Base-by-base conservation (phyloP, 1,140 invertebrate species). In the Adelges cooleyi region DNA sequence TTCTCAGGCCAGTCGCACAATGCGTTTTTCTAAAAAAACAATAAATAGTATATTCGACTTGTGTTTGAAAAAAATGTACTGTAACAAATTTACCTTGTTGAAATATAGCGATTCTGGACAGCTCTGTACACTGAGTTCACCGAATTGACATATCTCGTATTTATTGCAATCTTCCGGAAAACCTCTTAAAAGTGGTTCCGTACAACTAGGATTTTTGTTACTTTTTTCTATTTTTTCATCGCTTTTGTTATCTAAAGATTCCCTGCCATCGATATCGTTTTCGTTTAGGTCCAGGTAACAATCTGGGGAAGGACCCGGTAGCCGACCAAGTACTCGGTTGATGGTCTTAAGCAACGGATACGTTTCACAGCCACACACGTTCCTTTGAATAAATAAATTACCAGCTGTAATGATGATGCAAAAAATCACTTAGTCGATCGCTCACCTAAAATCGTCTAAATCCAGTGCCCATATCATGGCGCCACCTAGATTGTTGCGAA, bases 381-480 rank as follows among this genome's bases (percentile, higher is more conserved):
- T 82, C 33, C 77, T 70, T 27, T 25, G n/a, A 33, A 33, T 33
- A 33, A 33, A 33, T 6, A 33, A 33, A 33, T 33, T 33, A 33
- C 29, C 29, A 33, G 11, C 5, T 33, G 9, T n/a, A 40, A 40
- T n/a, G n/a, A n/a, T n/a, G 23, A 13, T n/a, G 22, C 5, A 59
- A 44, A n/a, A 46, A 15, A 10, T 1, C 8, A 9, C 33, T 52
- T 23, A 15, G 11, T 38, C 8, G 0, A 25, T 68, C 5, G 29
- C 27, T 65, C 51, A 71, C 71, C 67, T 76, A 76, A 87, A 89
- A 71, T 91, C 88, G 70, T 90, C 89, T 65, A 89, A 74, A 71
- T 86, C 84, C 15, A 90, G 73, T 0, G 88, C 86, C 87, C 87
- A 91, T 18, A 90, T 78, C 79, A 89, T 89, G 2, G 83, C 85